Evolutionary conservation across 2,797 vertebrate genomes (phyloP).

Genomic region (Emys orbicularis): DNA sequence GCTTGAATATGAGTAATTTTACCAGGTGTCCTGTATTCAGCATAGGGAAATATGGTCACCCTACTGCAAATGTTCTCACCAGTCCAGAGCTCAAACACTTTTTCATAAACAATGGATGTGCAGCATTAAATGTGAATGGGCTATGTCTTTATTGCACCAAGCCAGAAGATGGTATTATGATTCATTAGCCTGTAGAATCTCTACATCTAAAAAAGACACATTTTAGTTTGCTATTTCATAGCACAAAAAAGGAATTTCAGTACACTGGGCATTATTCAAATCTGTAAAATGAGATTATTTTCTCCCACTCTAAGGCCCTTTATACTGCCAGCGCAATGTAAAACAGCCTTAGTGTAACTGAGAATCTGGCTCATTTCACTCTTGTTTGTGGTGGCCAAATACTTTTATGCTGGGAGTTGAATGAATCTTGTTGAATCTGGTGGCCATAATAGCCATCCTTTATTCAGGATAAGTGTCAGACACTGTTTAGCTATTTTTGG

Average conservation of each 20-base stretch:
- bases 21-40: no score
- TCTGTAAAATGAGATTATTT: background rate
- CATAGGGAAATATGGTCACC: no score
- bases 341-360: background rate
- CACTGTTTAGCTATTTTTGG: background rate
- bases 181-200: background rate
- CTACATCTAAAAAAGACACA: background rate
- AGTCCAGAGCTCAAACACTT: background rate
- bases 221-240: background rate
- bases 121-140: background rate
- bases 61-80: background rate
- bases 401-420: background rate
- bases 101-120: rapidly evolving
- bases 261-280: background rate
- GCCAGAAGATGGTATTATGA: background rate
- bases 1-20: no score
- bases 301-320: background rate
- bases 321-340: rapidly evolving
- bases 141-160: background rate
- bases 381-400: background rate
- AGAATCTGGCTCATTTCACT: background rate
- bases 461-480: background rate
- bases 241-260: background rate
- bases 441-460: background rate
- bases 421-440: background rate